A percentile compares a stretch with the other conserved stretches of the same genome.
Evolutionary conservation across 1,140 invertebrate genomes (phyloP).

Genomic region (Monochamus saltuarius): DNA sequence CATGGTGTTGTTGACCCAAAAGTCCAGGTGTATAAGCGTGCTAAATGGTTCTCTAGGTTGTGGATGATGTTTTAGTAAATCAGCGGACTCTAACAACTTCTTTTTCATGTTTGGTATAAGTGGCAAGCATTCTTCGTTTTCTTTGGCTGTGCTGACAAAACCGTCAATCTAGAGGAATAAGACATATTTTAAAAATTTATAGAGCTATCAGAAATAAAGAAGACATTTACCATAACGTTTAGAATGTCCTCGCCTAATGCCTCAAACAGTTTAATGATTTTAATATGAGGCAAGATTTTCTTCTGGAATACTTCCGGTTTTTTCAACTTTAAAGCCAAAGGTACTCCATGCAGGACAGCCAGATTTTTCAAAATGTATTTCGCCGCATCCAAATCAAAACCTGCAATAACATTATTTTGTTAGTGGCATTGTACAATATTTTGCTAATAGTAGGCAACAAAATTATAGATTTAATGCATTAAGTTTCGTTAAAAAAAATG

Average conservation of each 20-base stretch:
- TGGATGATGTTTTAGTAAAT: background rate
- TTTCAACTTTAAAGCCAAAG: slow-evolving; percentile 12
- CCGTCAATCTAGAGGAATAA: background rate
- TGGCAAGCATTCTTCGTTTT: background rate
- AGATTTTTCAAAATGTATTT: slow-evolving; percentile 4
- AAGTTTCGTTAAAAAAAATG: too few relatives aligned
- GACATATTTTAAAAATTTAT: too few relatives aligned
- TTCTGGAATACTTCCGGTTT: slow-evolving; percentile 3
- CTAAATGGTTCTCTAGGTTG: slow-evolving; percentile 25
- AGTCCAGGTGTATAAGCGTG: slow-evolving; percentile 32
- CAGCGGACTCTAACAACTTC: background rate
- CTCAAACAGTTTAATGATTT: background rate
- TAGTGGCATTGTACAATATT: too few relatives aligned
- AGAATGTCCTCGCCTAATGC: background rate
- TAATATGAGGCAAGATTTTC: background rate
- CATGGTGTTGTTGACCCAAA: slow-evolving; percentile 57
- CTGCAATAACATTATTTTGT: background rate
- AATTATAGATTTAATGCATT: too few relatives aligned
- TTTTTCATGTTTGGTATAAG: background rate
- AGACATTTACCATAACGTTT: background rate
- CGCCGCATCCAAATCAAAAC: background rate
- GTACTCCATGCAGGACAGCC: slow-evolving; percentile 4
- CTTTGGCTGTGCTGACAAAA: background rate
- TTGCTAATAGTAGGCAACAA: too few relatives aligned
- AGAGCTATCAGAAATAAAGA: too few relatives aligned